Conservation (phyloP, 2,113 vertebrate genomes). For the Mungos mungo region DNA sequence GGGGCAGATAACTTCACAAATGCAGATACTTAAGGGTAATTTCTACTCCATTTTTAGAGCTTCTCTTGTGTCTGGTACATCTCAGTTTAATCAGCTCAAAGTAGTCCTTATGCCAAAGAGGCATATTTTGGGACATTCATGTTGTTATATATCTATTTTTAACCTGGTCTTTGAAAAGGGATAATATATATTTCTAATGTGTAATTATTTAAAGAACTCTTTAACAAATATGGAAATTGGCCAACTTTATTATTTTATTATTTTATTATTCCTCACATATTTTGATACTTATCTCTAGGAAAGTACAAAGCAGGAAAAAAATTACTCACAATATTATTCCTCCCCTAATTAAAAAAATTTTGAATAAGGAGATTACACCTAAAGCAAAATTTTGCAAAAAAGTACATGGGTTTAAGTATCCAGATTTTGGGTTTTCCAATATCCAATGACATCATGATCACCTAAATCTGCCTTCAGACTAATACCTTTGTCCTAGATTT, state of each 20-base stretch:
- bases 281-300: not conserved
- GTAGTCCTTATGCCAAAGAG: not conserved
- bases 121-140: not conserved
- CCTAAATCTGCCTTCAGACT: not conserved
- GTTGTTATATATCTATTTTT: conserved; percentile 17
- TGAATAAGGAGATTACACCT: not conserved
- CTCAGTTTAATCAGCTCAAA: not conserved
- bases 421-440: not conserved
- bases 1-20: not conserved
- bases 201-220: not conserved
- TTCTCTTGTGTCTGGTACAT: not conserved
- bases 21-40: not conserved
- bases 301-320: not conserved
- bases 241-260: not conserved
- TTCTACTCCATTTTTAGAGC: not conserved
- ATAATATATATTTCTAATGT: not conserved
- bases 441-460: not conserved
- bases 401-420: not conserved
- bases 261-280: not conserved
- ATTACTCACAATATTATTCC: not conserved
- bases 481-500: not conserved
- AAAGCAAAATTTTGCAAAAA: not conserved
- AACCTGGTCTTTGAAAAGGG: conserved; percentile 22
- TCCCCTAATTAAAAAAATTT: not conserved
- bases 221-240: not conserved